These are phyloP conservation scores for Mamestra configurata DNA, from an alignment of 1,140 invertebrate species.

Conservation along the genomic window DNA sequence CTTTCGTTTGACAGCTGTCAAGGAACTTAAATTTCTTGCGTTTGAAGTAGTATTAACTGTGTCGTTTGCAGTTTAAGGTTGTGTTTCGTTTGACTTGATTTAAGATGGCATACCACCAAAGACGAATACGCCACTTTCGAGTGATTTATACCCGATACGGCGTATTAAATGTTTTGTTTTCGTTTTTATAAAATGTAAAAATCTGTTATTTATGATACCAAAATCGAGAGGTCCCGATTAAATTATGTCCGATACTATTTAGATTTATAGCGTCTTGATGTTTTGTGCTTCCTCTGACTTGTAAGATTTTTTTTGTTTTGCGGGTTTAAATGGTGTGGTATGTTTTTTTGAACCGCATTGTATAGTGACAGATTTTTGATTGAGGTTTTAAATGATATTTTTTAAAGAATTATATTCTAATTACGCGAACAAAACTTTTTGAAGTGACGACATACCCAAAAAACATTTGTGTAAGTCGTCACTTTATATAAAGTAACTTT, in stretches of 20 bases:
- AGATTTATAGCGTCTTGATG: constrained; percentile 74
- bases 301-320: constrained; percentile 42
- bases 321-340: constrained; percentile 44
- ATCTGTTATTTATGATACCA: constrained; percentile 83
- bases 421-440: not conserved
- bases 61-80: constrained; percentile 19
- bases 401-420: not conserved
- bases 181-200: constrained; percentile 83
- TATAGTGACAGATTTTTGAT: constrained; percentile 44
- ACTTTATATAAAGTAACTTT: no score
- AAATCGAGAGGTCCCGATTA: constrained; percentile 84
- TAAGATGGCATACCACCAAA: constrained; percentile 77
- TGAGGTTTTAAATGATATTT: constrained; percentile 37
- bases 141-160: constrained; percentile 83
- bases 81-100: constrained; percentile 44
- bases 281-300: constrained; percentile 66
- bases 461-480: not conserved
- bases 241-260: constrained; percentile 76
- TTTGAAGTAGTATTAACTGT: constrained; percentile 47
- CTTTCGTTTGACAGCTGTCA: not conserved
- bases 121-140: constrained; percentile 80
- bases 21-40: constrained; percentile 12
- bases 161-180: constrained; percentile 85
- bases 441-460: not conserved
- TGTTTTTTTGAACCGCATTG: constrained; percentile 29